Conservation (phyloP, 2,113 vertebrate species). For the Hemiprocne comata region DNA sequence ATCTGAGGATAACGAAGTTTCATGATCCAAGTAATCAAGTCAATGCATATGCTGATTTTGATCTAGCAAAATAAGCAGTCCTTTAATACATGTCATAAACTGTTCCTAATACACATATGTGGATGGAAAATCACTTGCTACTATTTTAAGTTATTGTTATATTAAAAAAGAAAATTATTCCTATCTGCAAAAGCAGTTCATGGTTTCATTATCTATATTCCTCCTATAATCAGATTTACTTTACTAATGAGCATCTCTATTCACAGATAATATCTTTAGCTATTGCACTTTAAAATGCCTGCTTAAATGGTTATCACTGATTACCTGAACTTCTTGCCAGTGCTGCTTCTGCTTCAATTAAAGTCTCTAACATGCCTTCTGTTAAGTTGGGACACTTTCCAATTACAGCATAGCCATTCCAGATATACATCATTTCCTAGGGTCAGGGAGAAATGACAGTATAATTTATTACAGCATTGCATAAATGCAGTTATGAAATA, state of each 20-base stretch:
- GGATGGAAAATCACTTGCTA: background rate
- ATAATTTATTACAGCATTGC: background rate
- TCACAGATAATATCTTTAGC: background rate
- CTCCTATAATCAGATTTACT: background rate
- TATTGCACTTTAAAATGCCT: background rate
- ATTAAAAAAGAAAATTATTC: background rate
- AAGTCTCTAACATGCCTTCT: slow-evolving; percentile 89
- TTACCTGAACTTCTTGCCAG: slow-evolving; percentile 87
- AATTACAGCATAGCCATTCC: slow-evolving; percentile 97
- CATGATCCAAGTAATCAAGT: background rate
- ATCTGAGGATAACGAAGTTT: background rate
- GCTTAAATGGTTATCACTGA: background rate
- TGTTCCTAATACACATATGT: background rate
- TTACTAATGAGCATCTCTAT: background rate
- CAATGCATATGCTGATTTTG: background rate
- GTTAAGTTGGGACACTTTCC: slow-evolving; percentile 92
- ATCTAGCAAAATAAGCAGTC: background rate
- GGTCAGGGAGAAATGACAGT: slow-evolving; percentile 13
- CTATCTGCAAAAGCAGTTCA: background rate
- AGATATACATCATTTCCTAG: slow-evolving; percentile 99
- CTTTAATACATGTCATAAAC: background rate
- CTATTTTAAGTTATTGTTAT: background rate
- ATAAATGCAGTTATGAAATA: background rate
- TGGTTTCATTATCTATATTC: background rate
- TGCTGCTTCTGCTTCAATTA: slow-evolving; percentile 84